Conservation (phyloP, 2,888 invertebrate genomes). For the Acrobasis suavella region DNA sequence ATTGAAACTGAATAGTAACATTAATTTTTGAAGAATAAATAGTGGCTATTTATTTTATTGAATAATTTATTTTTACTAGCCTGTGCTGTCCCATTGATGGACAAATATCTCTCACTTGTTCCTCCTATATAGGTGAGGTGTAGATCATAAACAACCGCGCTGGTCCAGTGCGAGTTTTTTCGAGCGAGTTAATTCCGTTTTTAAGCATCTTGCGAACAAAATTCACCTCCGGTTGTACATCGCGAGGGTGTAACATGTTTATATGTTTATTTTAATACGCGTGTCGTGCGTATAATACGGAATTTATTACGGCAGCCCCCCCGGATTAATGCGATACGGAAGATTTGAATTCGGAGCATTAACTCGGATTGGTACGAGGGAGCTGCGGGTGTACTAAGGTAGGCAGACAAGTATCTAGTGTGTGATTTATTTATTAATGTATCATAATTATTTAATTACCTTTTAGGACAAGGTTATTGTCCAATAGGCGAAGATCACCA, state of each 20-base stretch:
- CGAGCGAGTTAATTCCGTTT: background rate
- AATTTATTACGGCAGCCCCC: slow-evolving; percentile 79
- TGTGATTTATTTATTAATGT: slow-evolving; percentile 44
- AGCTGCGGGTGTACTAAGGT: slow-evolving; percentile 30
- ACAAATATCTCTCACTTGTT: too few relatives aligned
- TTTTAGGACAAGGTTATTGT: too few relatives aligned
- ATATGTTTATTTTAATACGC: slow-evolving; percentile 83
- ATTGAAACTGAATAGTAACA: too few relatives aligned
- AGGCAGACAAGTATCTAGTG: slow-evolving; percentile 29
- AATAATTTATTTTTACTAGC: too few relatives aligned
- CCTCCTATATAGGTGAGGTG: too few relatives aligned
- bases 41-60: too few relatives aligned
- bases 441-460: slow-evolving; percentile 37
- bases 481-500: too few relatives aligned
- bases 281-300: slow-evolving; percentile 82
- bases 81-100: too few relatives aligned
- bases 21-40: too few relatives aligned
- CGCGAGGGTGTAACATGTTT: slow-evolving; percentile 78
- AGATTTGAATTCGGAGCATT: slow-evolving; percentile 81
- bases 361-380: slow-evolving; percentile 73
- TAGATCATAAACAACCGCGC: too few relatives aligned
- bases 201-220: slow-evolving; percentile 24
- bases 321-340: slow-evolving; percentile 81
- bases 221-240: slow-evolving; percentile 50
- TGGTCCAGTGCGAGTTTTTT: too few relatives aligned